phyloP scores from a whole-genome alignment of 2,797 vertebrate genomes.

The Rousettus madagascariensis region DNA sequence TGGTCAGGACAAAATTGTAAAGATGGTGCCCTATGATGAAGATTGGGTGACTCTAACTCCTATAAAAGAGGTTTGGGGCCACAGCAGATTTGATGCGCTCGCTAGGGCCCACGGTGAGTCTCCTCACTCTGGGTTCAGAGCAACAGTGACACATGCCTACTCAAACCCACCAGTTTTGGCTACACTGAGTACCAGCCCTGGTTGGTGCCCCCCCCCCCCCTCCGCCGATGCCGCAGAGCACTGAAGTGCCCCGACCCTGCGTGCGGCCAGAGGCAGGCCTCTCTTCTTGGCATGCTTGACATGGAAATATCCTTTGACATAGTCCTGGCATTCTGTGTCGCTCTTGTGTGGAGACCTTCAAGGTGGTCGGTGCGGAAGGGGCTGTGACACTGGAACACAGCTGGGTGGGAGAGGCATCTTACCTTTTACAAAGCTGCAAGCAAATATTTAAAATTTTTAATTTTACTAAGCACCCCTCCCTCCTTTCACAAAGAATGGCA shows the following conservation, averaged over 20 bases:
- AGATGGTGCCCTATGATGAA: not conserved
- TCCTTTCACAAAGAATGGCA: not conserved
- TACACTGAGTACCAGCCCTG: accelerated
- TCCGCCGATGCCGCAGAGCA: accelerated
- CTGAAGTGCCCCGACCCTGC: accelerated
- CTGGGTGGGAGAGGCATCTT: no score
- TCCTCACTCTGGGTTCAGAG: not conserved
- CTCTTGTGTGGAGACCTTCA: not conserved
- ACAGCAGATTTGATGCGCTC: not conserved
- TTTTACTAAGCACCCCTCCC: not conserved
- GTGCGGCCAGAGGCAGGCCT: accelerated
- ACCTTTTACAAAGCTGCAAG: accelerated
- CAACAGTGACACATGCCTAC: accelerated
- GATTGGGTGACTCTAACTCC: not conserved
- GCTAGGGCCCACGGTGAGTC: not conserved
- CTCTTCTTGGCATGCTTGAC: not conserved
- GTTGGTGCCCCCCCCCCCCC: not conserved
- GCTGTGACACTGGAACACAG: not conserved
- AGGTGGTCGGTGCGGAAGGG: not conserved
- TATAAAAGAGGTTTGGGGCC: accelerated
- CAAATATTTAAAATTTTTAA: not conserved
- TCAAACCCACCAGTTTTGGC: accelerated
- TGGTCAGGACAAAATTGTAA: not conserved
- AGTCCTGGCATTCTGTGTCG: not conserved
- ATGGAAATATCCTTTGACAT: not conserved